phyloP scores from a whole-genome alignment of 2,113 vertebrate species.

The Mystacornis crossleyi region DNA sequence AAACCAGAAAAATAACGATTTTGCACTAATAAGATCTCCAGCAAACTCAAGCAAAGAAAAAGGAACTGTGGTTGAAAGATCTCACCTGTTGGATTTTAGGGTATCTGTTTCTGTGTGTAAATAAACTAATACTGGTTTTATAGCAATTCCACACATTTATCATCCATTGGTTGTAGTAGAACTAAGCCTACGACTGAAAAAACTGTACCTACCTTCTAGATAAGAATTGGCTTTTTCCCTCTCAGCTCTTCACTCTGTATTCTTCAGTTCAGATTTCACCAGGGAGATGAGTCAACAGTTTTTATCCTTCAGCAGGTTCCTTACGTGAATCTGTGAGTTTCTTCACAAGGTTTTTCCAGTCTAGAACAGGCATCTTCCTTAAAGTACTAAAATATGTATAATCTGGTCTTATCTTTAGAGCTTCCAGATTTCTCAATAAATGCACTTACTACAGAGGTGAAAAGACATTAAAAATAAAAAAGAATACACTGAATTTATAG shows the following conservation, averaged over 20 bases:
- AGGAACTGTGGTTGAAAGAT: background rate
- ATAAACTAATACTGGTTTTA: background rate
- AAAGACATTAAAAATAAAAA: background rate
- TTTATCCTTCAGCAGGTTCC: background rate
- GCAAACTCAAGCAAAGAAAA: background rate
- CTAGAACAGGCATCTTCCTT: background rate
- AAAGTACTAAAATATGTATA: background rate
- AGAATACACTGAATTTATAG: background rate
- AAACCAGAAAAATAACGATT: background rate
- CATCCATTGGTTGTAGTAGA: background rate
- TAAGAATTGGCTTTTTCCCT: background rate
- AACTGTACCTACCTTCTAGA: background rate
- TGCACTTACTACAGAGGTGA: background rate
- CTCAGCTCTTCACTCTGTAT: background rate
- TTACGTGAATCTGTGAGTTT: background rate
- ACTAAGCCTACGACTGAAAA: background rate
- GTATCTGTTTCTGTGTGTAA: background rate
- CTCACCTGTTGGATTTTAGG: background rate
- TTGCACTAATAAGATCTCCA: background rate
- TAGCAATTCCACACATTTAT: background rate
- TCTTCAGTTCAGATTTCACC: background rate
- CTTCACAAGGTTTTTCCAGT: background rate
- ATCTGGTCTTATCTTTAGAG: background rate
- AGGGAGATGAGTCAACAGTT: background rate
- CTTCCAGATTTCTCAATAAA: background rate